A percentile compares a stretch with the other conserved stretches of the same genome.
phyloP scores from a whole-genome alignment of 1,140 invertebrate genomes.

The Brachionus angularis region DNA sequence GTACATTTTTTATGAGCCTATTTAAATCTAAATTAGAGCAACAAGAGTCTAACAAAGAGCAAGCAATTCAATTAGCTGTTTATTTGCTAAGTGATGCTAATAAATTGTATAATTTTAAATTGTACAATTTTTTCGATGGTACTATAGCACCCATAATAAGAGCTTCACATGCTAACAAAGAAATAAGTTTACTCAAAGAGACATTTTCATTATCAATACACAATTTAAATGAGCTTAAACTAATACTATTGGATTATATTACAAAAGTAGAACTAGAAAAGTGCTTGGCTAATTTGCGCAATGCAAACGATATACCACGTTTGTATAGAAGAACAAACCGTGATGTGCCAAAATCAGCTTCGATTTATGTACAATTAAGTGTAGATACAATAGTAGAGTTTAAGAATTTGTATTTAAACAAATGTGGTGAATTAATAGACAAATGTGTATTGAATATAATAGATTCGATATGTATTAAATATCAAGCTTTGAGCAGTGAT shows the following conservation, averaged over 20 bases:
- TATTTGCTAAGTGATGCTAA: conserved; percentile 1
- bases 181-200: not conserved
- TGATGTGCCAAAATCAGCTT: conserved; percentile 57
- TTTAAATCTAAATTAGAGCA: conserved; percentile 42
- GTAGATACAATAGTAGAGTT: conserved; percentile 63
- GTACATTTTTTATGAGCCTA: conserved; percentile 65
- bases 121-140: conserved; percentile 34
- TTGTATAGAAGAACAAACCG: conserved; percentile 86
- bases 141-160: conserved; percentile 9
- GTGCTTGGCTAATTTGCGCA: conserved; percentile 55
- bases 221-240: not conserved
- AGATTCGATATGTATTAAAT: conserved; percentile 61
- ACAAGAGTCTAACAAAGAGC: not conserved
- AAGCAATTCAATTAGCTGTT: not conserved
- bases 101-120: conserved; percentile 20
- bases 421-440: not conserved
- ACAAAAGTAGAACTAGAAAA: conserved; percentile 51
- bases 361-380: conserved; percentile 49
- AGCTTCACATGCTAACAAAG: not conserved
- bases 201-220: conserved; percentile 7
- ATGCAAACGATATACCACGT: conserved; percentile 82
- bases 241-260: conserved; percentile 46
- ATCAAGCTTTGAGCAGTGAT: conserved; percentile 73
- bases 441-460: not conserved
- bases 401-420: conserved; percentile 61